Base-by-base conservation (phyloP, 2,888 invertebrate genomes). In the Alloscopus bannaensis region DNA sequence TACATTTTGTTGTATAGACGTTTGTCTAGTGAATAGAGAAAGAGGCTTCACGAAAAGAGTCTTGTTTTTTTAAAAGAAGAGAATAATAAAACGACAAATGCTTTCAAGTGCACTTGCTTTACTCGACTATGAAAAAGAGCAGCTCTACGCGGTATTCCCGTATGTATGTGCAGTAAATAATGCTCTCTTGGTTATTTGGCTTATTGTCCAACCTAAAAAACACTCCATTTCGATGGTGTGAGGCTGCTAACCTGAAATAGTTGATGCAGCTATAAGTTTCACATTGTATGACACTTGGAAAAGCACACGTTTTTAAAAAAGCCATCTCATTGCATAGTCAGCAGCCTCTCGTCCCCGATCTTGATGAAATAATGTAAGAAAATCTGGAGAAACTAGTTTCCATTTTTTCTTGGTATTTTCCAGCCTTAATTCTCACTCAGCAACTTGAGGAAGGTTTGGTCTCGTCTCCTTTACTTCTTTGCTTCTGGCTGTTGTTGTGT, bases 391-490 rank as follows among this genome's bases (percentile, higher is more conserved):
- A 77, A 77, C 77, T 64, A 77, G 77, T 77, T 77, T 77, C 77
- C 77, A 64, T 70, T 77, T 76, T 66, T 77, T 70, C 57, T 55
- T 70, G 45, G 57, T 70, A 70, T 77, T 77, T 77, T 70, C 66
- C 66, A 59, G 59, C 65, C 64, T 57, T 47, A 45, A 57, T 66
- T 66, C 75, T 75, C 59, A 66, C 75, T 75, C 66, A 75, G 66
- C 75, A 77, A 77, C 77, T 77, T 77, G 77, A 70, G 77, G 65
- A 77, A 77, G 77, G 77, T 77, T 77, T 77, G 68, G 68, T 29
- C 2, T 47, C 47, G 11, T 18, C 18, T 18, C 6, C 18, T 16
- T 64, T 77, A 57, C 26, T 40, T 42, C 52, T 70, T 70, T 64
- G 77, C 77, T 77, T 70, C 77, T 77, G 77, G 77, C 77, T 57